Conservation (phyloP, 2,888 invertebrate genomes). For the Ectemnius continuus region DNA sequence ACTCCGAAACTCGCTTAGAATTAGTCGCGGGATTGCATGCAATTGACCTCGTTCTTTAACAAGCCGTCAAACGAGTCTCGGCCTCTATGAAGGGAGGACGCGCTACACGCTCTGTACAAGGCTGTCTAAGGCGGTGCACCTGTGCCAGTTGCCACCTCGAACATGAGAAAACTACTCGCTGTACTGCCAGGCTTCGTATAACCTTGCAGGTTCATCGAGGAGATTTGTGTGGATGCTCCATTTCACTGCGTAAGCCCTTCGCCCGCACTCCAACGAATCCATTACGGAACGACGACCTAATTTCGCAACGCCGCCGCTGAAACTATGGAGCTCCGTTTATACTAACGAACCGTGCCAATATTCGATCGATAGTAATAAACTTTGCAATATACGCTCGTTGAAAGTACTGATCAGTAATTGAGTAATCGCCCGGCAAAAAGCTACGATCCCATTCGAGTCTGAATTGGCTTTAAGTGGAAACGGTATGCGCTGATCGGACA, state of each 20-base stretch:
- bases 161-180: conserved; percentile 18
- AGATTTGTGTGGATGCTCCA: conserved; percentile 25
- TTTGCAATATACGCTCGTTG: no score
- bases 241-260: neutral
- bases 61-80: conserved; percentile 59
- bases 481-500: no score
- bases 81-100: conserved; percentile 45
- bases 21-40: conserved; percentile 60
- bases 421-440: no score
- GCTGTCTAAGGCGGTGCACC: conserved; percentile 22
- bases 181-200: neutral
- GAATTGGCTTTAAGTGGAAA: no score
- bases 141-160: conserved; percentile 20
- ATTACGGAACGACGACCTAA: no score
- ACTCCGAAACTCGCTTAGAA: conserved; percentile 52
- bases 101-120: conserved; percentile 37
- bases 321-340: no score
- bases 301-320: no score
- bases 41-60: conserved; percentile 65
- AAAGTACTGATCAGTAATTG: no score
- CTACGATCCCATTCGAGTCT: no score
- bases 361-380: no score
- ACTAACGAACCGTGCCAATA: neutral
- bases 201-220: conserved; percentile 25
- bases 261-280: no score